Evolutionary conservation across 2,113 vertebrate species (phyloP).

Genomic region (Oreotrochilus melanogaster): DNA sequence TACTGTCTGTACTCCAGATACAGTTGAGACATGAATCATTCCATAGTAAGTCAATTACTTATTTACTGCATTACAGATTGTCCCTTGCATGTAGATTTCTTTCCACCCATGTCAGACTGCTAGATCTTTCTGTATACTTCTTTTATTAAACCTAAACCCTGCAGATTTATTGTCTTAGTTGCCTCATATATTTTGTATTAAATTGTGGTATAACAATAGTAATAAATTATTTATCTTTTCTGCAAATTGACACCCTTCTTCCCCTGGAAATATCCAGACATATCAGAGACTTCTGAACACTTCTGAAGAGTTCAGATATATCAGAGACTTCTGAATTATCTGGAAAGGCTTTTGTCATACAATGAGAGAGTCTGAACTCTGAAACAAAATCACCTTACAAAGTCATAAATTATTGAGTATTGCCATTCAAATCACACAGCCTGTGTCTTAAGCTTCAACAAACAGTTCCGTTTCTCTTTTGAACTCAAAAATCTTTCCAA

Average conservation of each 20-base stretch:
- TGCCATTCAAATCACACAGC: not conserved
- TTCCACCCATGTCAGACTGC: not conserved
- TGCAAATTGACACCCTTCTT: not conserved
- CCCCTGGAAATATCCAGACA: not conserved
- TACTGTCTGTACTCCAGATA: not conserved
- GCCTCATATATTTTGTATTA: not conserved
- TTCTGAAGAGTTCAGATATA: too few relatives aligned
- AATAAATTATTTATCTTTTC: not conserved
- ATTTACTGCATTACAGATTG: not conserved
- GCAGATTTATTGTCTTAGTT: not conserved
- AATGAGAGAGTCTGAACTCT: not conserved
- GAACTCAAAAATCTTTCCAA: not conserved
- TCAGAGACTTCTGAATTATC: not conserved
- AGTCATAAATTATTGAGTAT: not conserved
- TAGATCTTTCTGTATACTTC: not conserved
- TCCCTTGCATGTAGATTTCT: not conserved
- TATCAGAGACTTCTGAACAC: not conserved
- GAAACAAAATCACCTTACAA: conserved; percentile 12
- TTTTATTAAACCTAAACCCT: not conserved
- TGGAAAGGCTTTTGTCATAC: not conserved
- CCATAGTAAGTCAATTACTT: not conserved
- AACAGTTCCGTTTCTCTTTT: not conserved
- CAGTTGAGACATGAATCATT: not conserved
- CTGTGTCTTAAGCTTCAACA: not conserved
- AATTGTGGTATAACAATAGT: not conserved